Conservation (phyloP, 2,113 vertebrate species). For the Gymnobelideus leadbeateri region DNA sequence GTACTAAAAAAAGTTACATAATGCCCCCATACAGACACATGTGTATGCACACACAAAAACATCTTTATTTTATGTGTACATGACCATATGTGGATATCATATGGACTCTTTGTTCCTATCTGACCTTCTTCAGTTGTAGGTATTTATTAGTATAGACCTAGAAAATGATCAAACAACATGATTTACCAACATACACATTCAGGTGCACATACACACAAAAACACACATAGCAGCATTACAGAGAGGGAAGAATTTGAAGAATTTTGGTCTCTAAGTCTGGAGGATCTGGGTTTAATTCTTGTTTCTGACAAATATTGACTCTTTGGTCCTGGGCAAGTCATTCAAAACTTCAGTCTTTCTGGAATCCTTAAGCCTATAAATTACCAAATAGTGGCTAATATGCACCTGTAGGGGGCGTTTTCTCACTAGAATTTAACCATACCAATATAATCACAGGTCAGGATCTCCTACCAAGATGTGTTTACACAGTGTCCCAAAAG, state of each 20-base stretch:
- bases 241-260: background rate
- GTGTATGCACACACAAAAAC: background rate
- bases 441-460: background rate
- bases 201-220: background rate
- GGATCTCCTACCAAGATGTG: background rate
- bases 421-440: background rate
- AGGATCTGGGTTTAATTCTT: background rate
- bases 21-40: background rate
- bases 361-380: background rate
- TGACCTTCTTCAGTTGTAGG: background rate
- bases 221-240: background rate
- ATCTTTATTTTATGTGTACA: background rate
- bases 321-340: background rate
- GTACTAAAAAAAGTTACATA: no score
- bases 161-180: background rate
- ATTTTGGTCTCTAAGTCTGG: background rate
- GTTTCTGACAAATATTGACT: background rate
- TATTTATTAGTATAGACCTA: background rate
- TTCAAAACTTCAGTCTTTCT: background rate
- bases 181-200: background rate
- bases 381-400: background rate
- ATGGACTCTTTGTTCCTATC: background rate
- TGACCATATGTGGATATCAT: background rate
- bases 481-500: background rate
- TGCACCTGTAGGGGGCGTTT: background rate